Evolutionary conservation across 1,140 invertebrate species (phyloP), one percentile per base, ranked within the genome.

Genomic region (Bombus sylvicola): DNA sequence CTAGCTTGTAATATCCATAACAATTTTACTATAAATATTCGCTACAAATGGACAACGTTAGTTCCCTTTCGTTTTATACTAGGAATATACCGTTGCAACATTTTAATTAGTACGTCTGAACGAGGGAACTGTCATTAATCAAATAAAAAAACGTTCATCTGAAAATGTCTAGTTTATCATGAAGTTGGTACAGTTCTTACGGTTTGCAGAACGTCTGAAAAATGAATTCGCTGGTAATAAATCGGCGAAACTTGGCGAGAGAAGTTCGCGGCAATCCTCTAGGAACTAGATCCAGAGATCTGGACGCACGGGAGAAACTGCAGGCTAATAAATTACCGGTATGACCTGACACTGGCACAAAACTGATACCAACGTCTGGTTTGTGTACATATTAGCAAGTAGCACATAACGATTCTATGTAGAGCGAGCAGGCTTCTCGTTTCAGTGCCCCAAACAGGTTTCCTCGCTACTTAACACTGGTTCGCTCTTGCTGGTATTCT

Each of bases 381-480:
- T 84, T 79, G 82, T 79, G 82, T 79, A 47, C 53, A 79, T 62
- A 62, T 79, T 84, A 57, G 75, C 77, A 84, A 84, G 82, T 84
- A 62, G 82, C 76, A 84, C 82, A 84, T 79, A 83, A 78, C 64
- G 74, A 83, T 69, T 43, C 64, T 83, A 83, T 83, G 41, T 83
- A 78, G 72, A 73, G 77, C 72, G 71, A 34, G 57, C 43, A 62
- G 71, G 25, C 39, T 22, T 75, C 53, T 72, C 68, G 53, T 85
- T 85, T 43, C 76, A 71, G 39, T 72, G 76, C 53, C n/a, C 81
- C 69, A 83, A 84, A 88, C 83, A 90, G 92, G 91, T 94, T 94
- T 93, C 91, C 93, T 90, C 89, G 91, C 91, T 91, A 92, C 89
- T 91, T 93, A 91, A 91, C 91, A 92, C 90, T 69, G 41, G 64